phyloP scores from a whole-genome alignment of 2,888 invertebrate species.

The Xanthorhoe spadicearia region DNA sequence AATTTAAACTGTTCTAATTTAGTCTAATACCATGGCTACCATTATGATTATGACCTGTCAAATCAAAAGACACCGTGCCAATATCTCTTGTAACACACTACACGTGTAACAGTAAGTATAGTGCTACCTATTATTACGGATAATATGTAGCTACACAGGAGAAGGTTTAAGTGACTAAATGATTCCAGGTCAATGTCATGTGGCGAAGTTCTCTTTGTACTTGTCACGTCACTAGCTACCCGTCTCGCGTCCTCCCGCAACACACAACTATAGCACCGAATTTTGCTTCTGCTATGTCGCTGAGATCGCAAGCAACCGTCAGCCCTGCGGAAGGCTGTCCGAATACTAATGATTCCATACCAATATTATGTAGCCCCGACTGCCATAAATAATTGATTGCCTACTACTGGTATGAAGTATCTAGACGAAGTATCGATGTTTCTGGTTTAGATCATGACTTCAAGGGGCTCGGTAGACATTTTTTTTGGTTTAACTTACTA shows the following conservation, averaged over 20 bases:
- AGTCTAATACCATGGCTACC: not conserved
- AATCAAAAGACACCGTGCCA: not conserved
- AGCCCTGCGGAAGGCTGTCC: not conserved
- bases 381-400: conserved; percentile 1
- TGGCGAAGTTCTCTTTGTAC: not conserved
- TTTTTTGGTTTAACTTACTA: not conserved
- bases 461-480: not conserved
- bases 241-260: not conserved
- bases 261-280: conserved; percentile 3
- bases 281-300: not conserved
- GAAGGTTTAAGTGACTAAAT: not conserved
- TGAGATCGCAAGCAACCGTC: not conserved
- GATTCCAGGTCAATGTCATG: not conserved
- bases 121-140: not conserved
- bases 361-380: conserved; percentile 6
- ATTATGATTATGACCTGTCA: not conserved
- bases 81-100: not conserved
- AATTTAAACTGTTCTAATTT: not conserved
- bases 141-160: not conserved
- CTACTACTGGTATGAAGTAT: conserved; percentile 1
- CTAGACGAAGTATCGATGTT: not conserved
- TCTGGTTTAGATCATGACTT: not conserved
- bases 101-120: not conserved
- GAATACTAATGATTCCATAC: conserved; percentile 4
- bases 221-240: not conserved